Conservation (phyloP, 2,888 invertebrate species). For the Xestia sexstrigata region DNA sequence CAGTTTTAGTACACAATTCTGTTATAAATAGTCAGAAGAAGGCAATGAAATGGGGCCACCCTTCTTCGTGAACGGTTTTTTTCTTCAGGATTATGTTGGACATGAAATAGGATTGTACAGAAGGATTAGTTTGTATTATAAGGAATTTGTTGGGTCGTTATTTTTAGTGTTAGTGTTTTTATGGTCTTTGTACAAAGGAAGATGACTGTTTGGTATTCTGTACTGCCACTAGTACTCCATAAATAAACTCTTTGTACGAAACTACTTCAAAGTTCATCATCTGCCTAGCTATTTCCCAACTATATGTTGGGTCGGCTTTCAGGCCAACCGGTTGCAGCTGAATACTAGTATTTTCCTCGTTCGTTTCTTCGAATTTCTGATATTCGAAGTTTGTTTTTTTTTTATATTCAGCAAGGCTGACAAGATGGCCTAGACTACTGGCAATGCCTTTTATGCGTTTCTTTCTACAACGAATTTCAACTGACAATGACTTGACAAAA, state of each 20-base stretch:
- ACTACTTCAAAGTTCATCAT: no score
- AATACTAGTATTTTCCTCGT: no score
- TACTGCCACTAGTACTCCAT: neutral
- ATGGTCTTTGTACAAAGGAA: neutral
- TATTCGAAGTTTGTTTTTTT: neutral
- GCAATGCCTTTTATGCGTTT: neutral
- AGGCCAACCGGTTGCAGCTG: no score
- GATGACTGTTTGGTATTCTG: neutral
- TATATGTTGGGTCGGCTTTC: no score
- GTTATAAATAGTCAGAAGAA: slow-evolving; percentile 70
- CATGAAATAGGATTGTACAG: slow-evolving; percentile 32
- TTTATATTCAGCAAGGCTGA: neutral
- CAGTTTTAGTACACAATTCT: slow-evolving; percentile 67
- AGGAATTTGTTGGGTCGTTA: slow-evolving; percentile 16
- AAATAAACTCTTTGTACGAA: neutral
- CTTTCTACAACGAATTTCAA: neutral
- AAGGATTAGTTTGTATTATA: slow-evolving; percentile 31
- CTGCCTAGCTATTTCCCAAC: no score
- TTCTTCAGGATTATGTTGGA: slow-evolving; percentile 48
- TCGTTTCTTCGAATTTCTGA: neutral
- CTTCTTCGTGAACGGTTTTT: slow-evolving; percentile 62
- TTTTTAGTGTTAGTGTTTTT: slow-evolving; percentile 23
- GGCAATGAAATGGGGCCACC: slow-evolving; percentile 65
- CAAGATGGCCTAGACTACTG: neutral
- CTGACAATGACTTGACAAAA: neutral